Conservation (phyloP, 2,888 invertebrate species). For the Gymnocheta viridis region DNA sequence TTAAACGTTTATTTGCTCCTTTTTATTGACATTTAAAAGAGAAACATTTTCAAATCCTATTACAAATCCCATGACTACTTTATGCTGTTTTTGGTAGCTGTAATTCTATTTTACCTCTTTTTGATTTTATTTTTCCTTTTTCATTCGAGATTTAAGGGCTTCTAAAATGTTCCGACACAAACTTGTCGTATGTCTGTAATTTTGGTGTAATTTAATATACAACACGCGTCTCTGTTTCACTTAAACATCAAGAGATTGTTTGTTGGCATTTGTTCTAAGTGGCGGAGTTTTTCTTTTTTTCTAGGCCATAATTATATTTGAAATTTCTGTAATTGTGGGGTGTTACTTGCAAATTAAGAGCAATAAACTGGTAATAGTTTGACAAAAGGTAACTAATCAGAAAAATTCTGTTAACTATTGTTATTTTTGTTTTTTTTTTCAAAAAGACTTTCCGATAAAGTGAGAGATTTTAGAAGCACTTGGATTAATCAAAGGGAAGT, state of each 20-base stretch:
- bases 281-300: slow-evolving; percentile 17
- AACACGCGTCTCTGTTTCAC: slow-evolving; percentile 76
- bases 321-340: slow-evolving; percentile 68
- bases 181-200: slow-evolving; percentile 55
- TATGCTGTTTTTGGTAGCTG: slow-evolving; percentile 28
- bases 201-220: slow-evolving; percentile 79
- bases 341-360: slow-evolving; percentile 69
- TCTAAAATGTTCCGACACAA: slow-evolving; percentile 30
- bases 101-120: slow-evolving; percentile 47
- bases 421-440: not conserved
- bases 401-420: slow-evolving; percentile 20
- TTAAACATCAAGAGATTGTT: slow-evolving; percentile 61
- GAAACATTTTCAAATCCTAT: slow-evolving; percentile 49
- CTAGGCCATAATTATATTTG: slow-evolving; percentile 62
- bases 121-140: slow-evolving; percentile 4
- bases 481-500: not conserved
- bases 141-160: slow-evolving; percentile 44
- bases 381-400: slow-evolving; percentile 59
- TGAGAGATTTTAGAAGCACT: not conserved
- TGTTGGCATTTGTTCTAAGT: slow-evolving; percentile 51
- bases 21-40: slow-evolving; percentile 21
- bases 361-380: slow-evolving; percentile 67
- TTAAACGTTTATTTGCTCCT: slow-evolving; percentile 53
- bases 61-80: slow-evolving; percentile 61
- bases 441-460: not conserved